Conservation (phyloP, 2,797 vertebrate genomes). For the Enteromius radiatus region DNA sequence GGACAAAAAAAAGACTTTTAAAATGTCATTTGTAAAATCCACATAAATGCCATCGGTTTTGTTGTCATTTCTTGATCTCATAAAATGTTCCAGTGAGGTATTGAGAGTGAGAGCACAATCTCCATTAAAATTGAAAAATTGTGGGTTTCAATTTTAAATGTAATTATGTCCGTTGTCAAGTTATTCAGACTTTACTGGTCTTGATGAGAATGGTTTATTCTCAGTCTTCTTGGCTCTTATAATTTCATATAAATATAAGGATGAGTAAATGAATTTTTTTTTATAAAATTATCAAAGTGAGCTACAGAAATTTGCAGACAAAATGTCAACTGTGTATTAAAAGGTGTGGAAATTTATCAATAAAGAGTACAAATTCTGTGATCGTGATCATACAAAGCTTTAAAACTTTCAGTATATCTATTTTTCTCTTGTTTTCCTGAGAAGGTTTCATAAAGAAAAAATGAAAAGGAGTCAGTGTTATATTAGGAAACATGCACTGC, state of each 20-base stretch:
- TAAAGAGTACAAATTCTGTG: slow-evolving; percentile 4
- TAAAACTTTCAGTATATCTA: background rate
- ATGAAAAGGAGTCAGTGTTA: no score
- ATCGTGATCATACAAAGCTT: background rate
- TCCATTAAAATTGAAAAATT: background rate
- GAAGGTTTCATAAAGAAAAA: no score
- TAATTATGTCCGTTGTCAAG: slow-evolving; percentile 13
- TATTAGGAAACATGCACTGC: background rate
- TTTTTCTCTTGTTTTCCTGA: no score
- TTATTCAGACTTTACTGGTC: background rate
- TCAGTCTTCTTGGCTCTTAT: background rate
- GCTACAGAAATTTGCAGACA: background rate
- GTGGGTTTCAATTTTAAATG: background rate
- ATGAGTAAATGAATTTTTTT: background rate
- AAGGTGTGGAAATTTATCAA: slow-evolving; percentile 7
- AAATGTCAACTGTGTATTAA: slow-evolving; percentile 1
- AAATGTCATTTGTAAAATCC: slow-evolving; percentile 91
- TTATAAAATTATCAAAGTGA: background rate
- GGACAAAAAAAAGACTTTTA: slow-evolving; percentile 82
- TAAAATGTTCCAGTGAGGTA: background rate
- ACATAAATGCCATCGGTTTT: slow-evolving; percentile 60
- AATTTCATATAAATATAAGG: background rate
- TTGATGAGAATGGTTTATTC: background rate
- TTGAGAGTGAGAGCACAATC: background rate
- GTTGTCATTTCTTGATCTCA: background rate